A percentile compares a stretch with the other conserved stretches of the same genome.
phyloP scores from a whole-genome alignment of 2,113 vertebrate genomes.

The Hydropotes inermis region DNA sequence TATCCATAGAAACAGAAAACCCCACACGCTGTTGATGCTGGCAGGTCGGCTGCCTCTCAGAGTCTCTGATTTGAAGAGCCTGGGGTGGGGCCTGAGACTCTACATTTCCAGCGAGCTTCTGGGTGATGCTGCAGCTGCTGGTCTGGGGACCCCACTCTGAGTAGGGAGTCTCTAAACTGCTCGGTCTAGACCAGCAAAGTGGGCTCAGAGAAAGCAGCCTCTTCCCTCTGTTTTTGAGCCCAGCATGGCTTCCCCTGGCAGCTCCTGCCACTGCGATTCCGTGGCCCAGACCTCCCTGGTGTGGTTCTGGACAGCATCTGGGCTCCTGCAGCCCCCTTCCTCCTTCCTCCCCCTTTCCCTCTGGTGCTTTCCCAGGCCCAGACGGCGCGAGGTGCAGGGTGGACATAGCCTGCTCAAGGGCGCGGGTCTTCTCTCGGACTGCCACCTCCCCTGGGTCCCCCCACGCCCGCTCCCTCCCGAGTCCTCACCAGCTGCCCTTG shows the following conservation, averaged over 20 bases:
- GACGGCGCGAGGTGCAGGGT: background rate
- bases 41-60: accelerated
- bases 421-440: background rate
- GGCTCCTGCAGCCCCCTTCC: too few species aligned
- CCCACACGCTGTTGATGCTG: accelerated
- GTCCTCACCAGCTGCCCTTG: accelerated
- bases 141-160: accelerated
- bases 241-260: accelerated
- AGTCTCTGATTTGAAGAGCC: background rate
- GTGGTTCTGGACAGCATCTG: background rate
- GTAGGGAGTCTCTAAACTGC: background rate
- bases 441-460: background rate
- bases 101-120: background rate
- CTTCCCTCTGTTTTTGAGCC: background rate
- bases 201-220: background rate
- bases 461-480: accelerated
- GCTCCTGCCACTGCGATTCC: accelerated
- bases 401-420: accelerated
- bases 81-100: background rate
- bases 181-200: too few species aligned
- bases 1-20: background rate
- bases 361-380: background rate
- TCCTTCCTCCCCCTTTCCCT: background rate
- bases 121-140: background rate
- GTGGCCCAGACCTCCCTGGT: background rate